Evolutionary conservation across 2,113 vertebrate species (phyloP), one percentile per base, ranked within the genome.

Genomic region (Mastomys coucha): DNA sequence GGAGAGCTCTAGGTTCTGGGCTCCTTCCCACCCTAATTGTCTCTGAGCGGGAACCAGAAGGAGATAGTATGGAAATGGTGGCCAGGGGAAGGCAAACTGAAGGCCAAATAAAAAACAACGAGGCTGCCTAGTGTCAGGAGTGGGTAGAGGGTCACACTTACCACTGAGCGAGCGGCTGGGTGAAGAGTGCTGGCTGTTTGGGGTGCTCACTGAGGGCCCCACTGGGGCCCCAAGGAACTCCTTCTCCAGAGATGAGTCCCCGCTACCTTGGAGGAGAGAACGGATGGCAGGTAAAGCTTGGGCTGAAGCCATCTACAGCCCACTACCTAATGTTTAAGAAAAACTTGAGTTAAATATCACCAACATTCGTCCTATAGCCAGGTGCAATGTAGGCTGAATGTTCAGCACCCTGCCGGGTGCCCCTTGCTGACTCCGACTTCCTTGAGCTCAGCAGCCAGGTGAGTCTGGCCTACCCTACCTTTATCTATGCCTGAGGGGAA

Each of bases 141-240:
- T 36, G 28, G 53, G 60, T 60, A 22, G 42, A n/a, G 10, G 81
- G 31, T 12, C 24, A 0, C 89, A 98, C 99, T 99, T 98, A 99
- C 99, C 99, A 97, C 99, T 99, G 95, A 99, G 98, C 7, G 99
- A 99, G 95, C 99, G 99, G 95, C 98, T 99, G 6, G 99, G 99
- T 70, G 99, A 99, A 73, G 99, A 99, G 97, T 99, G 99, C 97
- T 99, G 99, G 98, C 99, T 99, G 98, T 99, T 99, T 95, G 99
- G 99, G 53, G 99, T 99, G 98, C 99, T 99, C 90, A 99, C 99
- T 2, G 99, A 98, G 95, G 99, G 99, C 84, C 99, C 99, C 98
- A 99, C 99, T 75, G 99, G 96, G 53, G 98, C 98, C 45, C 99
- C 98, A 69, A 99, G 99, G 98, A 99, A 99, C 93, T 99, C 99